phyloP scores from a whole-genome alignment of 1,140 invertebrate genomes.

The Achroia grisella region DNA sequence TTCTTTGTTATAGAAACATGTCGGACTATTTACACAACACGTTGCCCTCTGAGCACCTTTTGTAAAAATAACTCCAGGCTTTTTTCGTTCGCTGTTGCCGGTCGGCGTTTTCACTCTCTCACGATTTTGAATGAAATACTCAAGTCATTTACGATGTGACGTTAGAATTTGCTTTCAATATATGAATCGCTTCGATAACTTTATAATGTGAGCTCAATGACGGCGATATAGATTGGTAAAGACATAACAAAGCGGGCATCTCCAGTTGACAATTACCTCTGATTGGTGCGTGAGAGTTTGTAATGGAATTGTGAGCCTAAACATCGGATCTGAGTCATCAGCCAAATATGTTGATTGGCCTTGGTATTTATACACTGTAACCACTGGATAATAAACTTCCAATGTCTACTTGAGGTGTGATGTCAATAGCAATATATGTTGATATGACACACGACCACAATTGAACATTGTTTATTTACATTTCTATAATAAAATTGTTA shows the following conservation, averaged over 20 bases:
- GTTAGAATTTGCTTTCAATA: conserved; percentile 62
- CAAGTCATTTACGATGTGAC: conserved; percentile 57
- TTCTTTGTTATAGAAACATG: conserved; percentile 71
- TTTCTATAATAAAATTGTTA: too few relatives aligned
- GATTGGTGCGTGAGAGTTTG: conserved; percentile 59
- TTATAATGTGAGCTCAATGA: conserved; percentile 49
- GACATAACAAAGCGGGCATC: conserved; percentile 43
- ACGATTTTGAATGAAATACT: conserved; percentile 59
- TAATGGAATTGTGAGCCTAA: conserved; percentile 60
- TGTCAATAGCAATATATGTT: too few relatives aligned
- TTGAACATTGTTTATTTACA: too few relatives aligned
- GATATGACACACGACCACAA: too few relatives aligned
- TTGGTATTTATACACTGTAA: conserved; percentile 8
- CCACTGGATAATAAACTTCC: too few relatives aligned
- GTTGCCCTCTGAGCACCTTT: conserved; percentile 45
- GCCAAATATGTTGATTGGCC: conserved; percentile 50
- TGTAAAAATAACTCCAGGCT: conserved; percentile 49
- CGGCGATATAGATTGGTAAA: conserved; percentile 36
- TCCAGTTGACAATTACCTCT: conserved; percentile 60
- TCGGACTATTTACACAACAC: conserved; percentile 71
- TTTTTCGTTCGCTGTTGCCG: conserved; percentile 42
- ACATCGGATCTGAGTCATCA: conserved; percentile 47
- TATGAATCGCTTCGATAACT: conserved; percentile 53
- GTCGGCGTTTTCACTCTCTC: conserved; percentile 50
- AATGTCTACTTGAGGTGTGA: too few relatives aligned